A percentile compares a stretch with the other conserved stretches of the same genome.
These are phyloP conservation scores for Anhinga rufa DNA, from an alignment of 2,113 vertebrate species.

Conservation along the genomic window DNA sequence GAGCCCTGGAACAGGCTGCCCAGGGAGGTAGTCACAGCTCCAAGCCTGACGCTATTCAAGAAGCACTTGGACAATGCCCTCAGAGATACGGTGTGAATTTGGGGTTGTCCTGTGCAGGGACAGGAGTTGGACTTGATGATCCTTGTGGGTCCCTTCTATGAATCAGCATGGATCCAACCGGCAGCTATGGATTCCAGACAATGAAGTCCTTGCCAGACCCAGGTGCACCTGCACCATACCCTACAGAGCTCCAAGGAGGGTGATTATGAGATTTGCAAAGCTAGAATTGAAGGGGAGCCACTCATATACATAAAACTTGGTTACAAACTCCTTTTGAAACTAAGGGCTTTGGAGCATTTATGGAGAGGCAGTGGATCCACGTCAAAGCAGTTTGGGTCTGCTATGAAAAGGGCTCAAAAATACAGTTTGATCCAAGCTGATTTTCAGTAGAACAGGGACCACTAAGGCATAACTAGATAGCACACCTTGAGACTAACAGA, in stretches of 20 bases:
- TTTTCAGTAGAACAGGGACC: not conserved
- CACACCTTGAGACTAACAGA: not conserved
- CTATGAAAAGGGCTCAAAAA: not conserved
- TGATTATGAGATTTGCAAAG: not conserved
- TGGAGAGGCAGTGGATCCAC: not conserved
- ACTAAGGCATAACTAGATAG: not conserved
- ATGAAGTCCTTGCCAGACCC: not conserved
- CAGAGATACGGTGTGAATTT: too few relatives aligned
- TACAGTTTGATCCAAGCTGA: not conserved
- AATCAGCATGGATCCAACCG: accelerated
- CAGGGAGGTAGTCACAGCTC: too few relatives aligned
- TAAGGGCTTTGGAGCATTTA: not conserved
- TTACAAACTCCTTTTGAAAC: not conserved
- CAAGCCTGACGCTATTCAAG: too few relatives aligned
- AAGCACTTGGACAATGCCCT: too few relatives aligned
- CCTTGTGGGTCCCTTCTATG: too few relatives aligned
- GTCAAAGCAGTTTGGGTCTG: not conserved
- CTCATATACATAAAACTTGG: not conserved
- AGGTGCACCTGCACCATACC: not conserved
- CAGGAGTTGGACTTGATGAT: too few relatives aligned
- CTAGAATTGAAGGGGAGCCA: not conserved
- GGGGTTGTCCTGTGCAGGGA: too few relatives aligned
- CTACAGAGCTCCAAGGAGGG: not conserved
- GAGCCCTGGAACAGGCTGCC: too few relatives aligned
- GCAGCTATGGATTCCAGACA: not conserved